Conservation (phyloP, 1,140 invertebrate species). For the Pseudachorutes palmiensis region DNA sequence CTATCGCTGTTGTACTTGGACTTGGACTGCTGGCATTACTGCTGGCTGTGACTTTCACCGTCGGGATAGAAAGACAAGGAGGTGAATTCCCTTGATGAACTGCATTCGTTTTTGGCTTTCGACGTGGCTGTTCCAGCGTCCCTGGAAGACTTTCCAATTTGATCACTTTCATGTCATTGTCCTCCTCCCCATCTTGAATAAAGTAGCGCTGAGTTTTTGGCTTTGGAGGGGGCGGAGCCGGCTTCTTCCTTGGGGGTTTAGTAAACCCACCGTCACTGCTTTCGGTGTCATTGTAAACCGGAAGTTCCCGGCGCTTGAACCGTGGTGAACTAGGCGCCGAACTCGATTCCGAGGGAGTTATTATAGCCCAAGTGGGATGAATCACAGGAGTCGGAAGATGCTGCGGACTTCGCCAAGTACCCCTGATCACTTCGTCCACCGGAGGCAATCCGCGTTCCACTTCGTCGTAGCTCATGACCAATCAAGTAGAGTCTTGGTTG, state of each 20-base stretch:
- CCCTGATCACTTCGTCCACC: not conserved
- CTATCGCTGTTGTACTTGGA: not conserved
- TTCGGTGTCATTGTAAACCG: not conserved
- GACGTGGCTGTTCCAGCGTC: not conserved
- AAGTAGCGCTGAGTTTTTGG: not conserved
- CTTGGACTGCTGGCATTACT: not conserved
- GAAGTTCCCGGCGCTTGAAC: not conserved
- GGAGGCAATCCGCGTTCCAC: not conserved
- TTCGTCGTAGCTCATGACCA: conserved; percentile 1
- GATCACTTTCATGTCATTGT: not conserved
- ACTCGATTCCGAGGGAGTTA: not conserved
- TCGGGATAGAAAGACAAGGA: not conserved
- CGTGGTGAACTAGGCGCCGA: not conserved
- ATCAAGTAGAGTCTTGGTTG: too few relatives aligned
- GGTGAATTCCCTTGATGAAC: not conserved
- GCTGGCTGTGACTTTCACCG: not conserved
- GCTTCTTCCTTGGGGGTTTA: not conserved
- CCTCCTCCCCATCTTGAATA: not conserved
- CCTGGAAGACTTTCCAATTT: not conserved
- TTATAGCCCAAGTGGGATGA: not conserved
- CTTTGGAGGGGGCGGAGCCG: not conserved
- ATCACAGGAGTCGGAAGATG: not conserved
- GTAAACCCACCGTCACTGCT: not conserved
- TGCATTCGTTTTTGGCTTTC: not conserved
- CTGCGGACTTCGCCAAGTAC: not conserved